Evolutionary conservation across 2,888 invertebrate species (phyloP), one percentile per base, ranked within the genome.

Genomic region (Pandemis corylana): DNA sequence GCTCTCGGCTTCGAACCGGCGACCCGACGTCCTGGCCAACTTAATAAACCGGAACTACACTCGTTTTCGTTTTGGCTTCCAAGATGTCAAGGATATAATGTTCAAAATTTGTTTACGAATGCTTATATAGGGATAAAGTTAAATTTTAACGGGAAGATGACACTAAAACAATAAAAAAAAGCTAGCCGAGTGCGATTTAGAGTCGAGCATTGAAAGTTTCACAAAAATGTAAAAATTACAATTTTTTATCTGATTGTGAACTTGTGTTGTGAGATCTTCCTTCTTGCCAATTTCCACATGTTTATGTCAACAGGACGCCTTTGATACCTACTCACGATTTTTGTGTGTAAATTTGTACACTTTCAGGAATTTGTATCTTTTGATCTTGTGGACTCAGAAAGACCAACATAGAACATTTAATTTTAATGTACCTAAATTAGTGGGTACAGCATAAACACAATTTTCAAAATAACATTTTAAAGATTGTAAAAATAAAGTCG

Each of bases 21-120:
- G 63, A 79, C 81, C 81, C 83, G 85, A 86, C 87, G 84, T 85
- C 86, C 84, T 84, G 85, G 86, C 85, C 85, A 87, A 90, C 87
- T 89, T 91, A 88, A 89, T 90, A 88, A 88, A 90, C 87, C 85
- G 80, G 78, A 53, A 71, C 67, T 10, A 9, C n/a, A 20, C 36
- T 9, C 15, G 36, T 53, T 7, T 41, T 53, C 36, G 13, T 15
- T 64, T 53, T 42, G n/a, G 15, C 53, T 41, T 36, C n/a, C 5
- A 15, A 53, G 41, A 53, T 53, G 36, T 53, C 41, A 28, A 59
- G 12, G n/a, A n/a, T 10, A 59, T 28, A 28, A 28, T 12, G 20
- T 9, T 12, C 28, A 9, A 28, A 28, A 12, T 59, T 12, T 28
- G 59, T 59, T 4, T 59, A 15, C 13, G 12, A 49, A 15, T 12